Evolutionary conservation across 1,140 invertebrate species (phyloP).

Genomic region (Drosophila sp.): DNA sequence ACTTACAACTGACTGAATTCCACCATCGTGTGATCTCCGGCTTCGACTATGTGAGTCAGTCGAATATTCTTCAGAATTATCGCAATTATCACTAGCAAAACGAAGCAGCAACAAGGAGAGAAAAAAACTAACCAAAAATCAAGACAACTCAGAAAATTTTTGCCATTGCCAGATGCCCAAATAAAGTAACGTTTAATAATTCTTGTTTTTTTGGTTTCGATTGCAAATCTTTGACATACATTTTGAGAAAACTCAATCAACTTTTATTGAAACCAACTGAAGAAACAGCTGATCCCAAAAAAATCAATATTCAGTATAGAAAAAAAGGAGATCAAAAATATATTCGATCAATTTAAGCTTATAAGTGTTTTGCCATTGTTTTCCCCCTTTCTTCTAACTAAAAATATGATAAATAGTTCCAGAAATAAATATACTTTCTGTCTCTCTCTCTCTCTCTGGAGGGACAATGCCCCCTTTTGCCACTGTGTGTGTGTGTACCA

Average conservation of each 20-base stretch:
- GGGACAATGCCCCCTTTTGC: background rate
- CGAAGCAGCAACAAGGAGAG: background rate
- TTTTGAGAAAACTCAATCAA: background rate
- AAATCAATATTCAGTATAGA: too few species aligned
- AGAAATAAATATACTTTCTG: background rate
- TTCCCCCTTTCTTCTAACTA: background rate
- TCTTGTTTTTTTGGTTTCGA: background rate
- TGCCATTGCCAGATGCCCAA: conserved; percentile 4
- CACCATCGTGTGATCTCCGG: background rate
- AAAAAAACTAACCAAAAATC: conserved; percentile 17
- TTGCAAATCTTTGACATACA: conserved; percentile 11
- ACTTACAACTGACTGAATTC: background rate
- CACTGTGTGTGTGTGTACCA: background rate
- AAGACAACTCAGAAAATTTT: conserved; percentile 1
- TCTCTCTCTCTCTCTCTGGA: background rate
- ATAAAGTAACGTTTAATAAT: conserved; percentile 6
- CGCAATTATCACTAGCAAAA: conserved; percentile 46
- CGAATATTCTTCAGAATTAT: conserved; percentile 51
- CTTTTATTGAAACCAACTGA: too few species aligned
- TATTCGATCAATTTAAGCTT: too few species aligned
- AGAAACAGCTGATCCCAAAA: too few species aligned
- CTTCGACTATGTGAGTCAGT: conserved; percentile 30
- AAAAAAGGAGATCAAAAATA: too few species aligned
- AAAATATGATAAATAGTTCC: background rate
- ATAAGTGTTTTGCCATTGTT: background rate